Evolutionary conservation across 2,797 vertebrate genomes (phyloP).

Genomic region (Chelon labrosus): DNA sequence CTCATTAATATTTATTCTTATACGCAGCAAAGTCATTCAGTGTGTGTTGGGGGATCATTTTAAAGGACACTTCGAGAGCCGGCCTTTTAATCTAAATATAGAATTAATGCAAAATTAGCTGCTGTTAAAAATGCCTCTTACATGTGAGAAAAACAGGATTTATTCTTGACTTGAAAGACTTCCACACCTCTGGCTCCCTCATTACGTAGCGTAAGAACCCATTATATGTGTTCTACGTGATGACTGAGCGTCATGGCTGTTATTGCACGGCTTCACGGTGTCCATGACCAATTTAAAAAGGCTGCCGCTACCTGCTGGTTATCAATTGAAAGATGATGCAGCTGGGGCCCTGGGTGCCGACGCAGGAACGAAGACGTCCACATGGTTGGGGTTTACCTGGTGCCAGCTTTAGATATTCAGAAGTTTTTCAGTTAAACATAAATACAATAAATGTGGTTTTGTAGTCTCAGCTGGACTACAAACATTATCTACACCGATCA

Average conservation of each 20-base stretch:
- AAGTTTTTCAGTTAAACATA: no score
- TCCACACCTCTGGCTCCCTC: not conserved
- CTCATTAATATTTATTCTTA: not conserved
- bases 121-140: not conserved
- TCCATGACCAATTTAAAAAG: not conserved
- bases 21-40: not conserved
- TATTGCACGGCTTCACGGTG: not conserved
- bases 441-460: no score
- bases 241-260: not conserved
- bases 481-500: no score
- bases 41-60: not conserved
- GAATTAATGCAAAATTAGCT: not conserved
- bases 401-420: no score
- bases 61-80: not conserved
- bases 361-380: no score
- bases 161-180: accelerated
- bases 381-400: no score
- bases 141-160: not conserved
- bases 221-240: not conserved
- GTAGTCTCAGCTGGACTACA: no score
- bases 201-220: not conserved
- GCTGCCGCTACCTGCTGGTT: not conserved
- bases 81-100: not conserved
- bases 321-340: not conserved
- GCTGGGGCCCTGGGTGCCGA: no score